A percentile compares a stretch with the other conserved stretches of the same genome.
Conservation (phyloP, 2,113 vertebrate species). For the Hypanus sabinus region DNA sequence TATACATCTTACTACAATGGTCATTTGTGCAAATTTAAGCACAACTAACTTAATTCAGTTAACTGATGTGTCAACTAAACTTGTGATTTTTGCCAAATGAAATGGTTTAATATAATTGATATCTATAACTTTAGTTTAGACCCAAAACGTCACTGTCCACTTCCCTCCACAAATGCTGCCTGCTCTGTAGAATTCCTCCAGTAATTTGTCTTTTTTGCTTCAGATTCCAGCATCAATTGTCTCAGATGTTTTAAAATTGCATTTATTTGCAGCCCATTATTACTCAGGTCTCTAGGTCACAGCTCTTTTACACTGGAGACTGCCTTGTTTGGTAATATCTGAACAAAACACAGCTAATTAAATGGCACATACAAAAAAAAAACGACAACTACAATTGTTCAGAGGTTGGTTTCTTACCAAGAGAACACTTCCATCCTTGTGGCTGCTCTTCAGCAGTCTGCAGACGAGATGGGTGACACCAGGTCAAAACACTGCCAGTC, state of each 20-base stretch:
- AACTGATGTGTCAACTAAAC: not conserved
- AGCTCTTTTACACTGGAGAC: not conserved
- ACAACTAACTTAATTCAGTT: no score
- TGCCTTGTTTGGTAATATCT: constrained; percentile 21
- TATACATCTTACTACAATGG: not conserved
- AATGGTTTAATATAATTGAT: not conserved
- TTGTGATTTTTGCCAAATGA: not conserved
- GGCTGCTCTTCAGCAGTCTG: constrained; percentile 53
- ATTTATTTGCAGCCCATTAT: not conserved
- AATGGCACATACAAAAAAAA: not conserved
- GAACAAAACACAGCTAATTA: not conserved
- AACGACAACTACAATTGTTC: not conserved
- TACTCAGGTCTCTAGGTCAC: not conserved
- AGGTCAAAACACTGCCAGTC: not conserved
- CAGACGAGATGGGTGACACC: constrained; percentile 47
- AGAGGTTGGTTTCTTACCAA: constrained; percentile 52
- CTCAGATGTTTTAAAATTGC: not conserved
- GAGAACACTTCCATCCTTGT: constrained; percentile 56
- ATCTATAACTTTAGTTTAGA: no score
- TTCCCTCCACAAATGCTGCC: no score
- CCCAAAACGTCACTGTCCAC: no score
- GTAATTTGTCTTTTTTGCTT: no score
- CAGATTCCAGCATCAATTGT: no score
- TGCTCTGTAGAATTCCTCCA: no score
- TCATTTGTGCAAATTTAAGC: not conserved